phyloP scores from a whole-genome alignment of 2,113 vertebrate species.

The Mirounga angustirostris region DNA sequence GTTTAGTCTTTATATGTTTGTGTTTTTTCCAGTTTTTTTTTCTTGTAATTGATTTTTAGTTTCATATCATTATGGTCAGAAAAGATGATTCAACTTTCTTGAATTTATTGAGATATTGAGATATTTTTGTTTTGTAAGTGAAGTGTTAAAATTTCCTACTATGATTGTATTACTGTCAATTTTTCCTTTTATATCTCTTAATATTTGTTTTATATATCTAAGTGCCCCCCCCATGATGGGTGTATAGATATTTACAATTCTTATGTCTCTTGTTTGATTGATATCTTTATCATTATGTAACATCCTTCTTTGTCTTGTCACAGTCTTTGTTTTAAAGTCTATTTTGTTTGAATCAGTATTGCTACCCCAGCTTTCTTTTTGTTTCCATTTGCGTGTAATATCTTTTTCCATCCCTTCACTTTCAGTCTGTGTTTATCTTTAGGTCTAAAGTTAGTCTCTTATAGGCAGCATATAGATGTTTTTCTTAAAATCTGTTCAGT shows the following conservation, averaged over 20 bases:
- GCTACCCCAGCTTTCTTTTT: not conserved
- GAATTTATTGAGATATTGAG: not conserved
- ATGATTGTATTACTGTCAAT: not conserved
- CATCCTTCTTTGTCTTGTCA: not conserved
- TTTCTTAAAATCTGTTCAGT: not conserved
- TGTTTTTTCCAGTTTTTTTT: not conserved
- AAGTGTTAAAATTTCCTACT: not conserved
- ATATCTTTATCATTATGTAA: not conserved
- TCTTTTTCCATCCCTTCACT: not conserved
- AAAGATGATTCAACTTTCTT: not conserved
- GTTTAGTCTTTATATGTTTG: not conserved
- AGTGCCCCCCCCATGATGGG: not conserved
- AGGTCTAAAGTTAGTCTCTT: not conserved
- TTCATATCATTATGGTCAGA: not conserved
- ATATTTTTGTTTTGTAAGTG: not conserved
- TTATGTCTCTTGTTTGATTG: not conserved
- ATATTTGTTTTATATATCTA: not conserved
- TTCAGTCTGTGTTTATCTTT: not conserved
- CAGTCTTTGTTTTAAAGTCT: not conserved
- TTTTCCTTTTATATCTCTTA: not conserved
- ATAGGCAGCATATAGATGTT: not conserved
- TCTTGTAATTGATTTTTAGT: not conserved
- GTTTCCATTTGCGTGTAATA: not conserved
- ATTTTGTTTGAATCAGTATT: not conserved
- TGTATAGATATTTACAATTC: not conserved